A percentile compares a stretch with the other conserved stretches of the same genome.
These are phyloP conservation scores for Cordilura impudica DNA, from an alignment of 2,888 invertebrate genomes.

Conservation along the genomic window DNA sequence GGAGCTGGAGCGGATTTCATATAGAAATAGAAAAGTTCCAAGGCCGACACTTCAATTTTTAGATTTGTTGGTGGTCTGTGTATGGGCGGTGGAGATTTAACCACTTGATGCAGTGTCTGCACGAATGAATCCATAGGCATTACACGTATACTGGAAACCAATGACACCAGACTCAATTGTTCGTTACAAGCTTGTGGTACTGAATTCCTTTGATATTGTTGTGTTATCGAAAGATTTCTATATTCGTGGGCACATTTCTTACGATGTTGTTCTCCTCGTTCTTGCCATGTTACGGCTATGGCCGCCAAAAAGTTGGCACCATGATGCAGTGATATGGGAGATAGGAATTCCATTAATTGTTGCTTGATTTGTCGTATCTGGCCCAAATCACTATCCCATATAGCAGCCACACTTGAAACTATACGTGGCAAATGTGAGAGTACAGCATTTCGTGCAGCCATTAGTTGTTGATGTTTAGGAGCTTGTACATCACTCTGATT, in stretches of 20 bases:
- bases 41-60: constrained; percentile 87
- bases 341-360: constrained; percentile 88
- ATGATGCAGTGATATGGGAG: constrained; percentile 90
- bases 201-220: constrained; percentile 75
- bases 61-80: constrained; percentile 80
- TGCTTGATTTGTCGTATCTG: constrained; percentile 82
- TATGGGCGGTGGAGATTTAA: constrained; percentile 85
- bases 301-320: constrained; percentile 89
- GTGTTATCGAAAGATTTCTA: constrained; percentile 67
- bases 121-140: constrained; percentile 91
- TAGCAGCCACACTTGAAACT: constrained; percentile 86
- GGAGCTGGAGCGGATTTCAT: constrained; percentile 84
- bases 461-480: constrained; percentile 74
- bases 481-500: constrained; percentile 69
- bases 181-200: constrained; percentile 81
- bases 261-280: constrained; percentile 80
- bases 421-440: constrained; percentile 89
- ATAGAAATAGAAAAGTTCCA: constrained; percentile 89
- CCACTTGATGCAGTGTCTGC: constrained; percentile 88
- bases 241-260: constrained; percentile 77
- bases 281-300: constrained; percentile 91
- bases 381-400: constrained; percentile 87
- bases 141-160: constrained; percentile 88
- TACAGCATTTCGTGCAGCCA: constrained; percentile 84
- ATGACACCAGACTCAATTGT: constrained; percentile 87